Evolutionary conservation across 2,888 invertebrate genomes (phyloP).

Genomic region (Drosophila parthenogenetica): DNA sequence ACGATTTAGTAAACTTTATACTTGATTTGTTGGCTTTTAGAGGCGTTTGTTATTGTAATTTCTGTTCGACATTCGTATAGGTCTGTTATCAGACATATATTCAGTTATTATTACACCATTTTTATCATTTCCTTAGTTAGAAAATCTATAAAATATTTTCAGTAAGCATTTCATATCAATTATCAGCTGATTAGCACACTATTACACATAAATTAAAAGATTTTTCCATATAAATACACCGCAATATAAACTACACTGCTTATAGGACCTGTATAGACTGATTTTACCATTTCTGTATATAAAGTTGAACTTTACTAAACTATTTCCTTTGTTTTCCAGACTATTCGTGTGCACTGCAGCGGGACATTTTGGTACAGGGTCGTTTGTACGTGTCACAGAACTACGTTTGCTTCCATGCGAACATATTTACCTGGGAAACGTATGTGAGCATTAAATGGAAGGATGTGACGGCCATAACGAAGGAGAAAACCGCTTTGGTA

Average conservation of each 20-base stretch:
- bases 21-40: not conserved
- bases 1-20: not conserved
- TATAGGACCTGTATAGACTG: not conserved
- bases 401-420: slow-evolving; percentile 98
- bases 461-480: slow-evolving; percentile 96
- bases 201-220: no score
- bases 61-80: not conserved
- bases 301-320: not conserved
- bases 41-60: not conserved
- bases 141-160: no score
- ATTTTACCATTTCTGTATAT: not conserved
- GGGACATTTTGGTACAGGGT: slow-evolving; percentile 98
- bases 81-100: not conserved
- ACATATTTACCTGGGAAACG: slow-evolving; percentile 99
- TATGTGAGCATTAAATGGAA: slow-evolving; percentile 93
- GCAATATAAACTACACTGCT: not conserved
- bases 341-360: slow-evolving; percentile 98
- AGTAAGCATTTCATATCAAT: no score
- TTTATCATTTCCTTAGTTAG: no score
- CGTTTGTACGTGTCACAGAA: slow-evolving; percentile 97
- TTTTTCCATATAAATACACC: no score
- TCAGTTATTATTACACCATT: not conserved
- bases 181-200: no score
- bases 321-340: slow-evolving; percentile 86
- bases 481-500: slow-evolving; percentile 96